phyloP scores from a whole-genome alignment of 2,113 vertebrate species.

The Lichenostomus cassidix region DNA sequence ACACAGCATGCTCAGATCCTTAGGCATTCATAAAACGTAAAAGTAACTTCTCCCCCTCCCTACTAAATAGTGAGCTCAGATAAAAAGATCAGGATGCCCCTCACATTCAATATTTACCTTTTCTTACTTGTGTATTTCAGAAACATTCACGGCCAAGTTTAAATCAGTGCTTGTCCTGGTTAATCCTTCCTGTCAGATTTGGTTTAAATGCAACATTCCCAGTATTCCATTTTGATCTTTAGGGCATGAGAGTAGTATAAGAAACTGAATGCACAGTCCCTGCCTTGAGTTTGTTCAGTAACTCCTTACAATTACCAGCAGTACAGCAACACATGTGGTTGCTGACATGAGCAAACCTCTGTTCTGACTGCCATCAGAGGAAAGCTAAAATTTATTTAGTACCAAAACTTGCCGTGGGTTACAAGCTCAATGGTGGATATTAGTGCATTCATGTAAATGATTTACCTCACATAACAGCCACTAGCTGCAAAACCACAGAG shows the following conservation, averaged over 20 bases:
- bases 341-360: neutral
- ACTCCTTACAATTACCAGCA: neutral
- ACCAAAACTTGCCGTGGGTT: neutral
- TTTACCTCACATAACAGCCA: neutral
- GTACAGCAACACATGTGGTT: neutral
- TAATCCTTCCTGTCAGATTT: neutral
- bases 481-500: neutral
- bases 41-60: neutral
- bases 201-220: neutral
- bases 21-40: conserved; percentile 42
- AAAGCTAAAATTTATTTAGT: neutral
- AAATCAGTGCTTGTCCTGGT: neutral
- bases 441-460: neutral
- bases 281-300: neutral
- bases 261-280: neutral
- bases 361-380: neutral
- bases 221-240: neutral
- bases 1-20: conserved; percentile 65
- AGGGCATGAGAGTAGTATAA: neutral
- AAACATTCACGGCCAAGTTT: neutral
- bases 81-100: conserved; percentile 18
- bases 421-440: neutral
- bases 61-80: neutral
- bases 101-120: neutral
- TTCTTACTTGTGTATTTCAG: neutral